A percentile compares a stretch with the other conserved stretches of the same genome.
phyloP scores from a whole-genome alignment of 2,113 vertebrate genomes.

The Colossoma macropomum region DNA sequence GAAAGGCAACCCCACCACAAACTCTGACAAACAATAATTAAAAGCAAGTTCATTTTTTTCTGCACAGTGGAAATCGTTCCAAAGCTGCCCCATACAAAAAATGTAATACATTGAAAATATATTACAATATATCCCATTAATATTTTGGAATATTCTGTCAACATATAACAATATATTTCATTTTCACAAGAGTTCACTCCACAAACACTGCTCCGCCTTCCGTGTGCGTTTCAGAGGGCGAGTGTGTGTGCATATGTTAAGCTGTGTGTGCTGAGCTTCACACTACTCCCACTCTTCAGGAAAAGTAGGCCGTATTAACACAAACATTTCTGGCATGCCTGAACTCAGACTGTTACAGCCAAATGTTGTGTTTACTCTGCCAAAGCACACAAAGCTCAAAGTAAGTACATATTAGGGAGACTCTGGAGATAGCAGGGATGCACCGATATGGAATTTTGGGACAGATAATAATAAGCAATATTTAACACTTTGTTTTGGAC shows the following conservation, averaged over 20 bases:
- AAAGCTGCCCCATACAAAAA: no score
- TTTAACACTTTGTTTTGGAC: not conserved
- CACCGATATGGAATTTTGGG: not conserved
- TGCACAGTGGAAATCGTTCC: not conserved
- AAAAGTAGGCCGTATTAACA: not conserved
- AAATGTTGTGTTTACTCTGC: not conserved
- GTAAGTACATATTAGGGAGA: not conserved
- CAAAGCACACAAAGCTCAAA: not conserved
- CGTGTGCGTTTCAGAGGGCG: not conserved
- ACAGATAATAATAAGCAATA: not conserved
- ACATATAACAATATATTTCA: not conserved
- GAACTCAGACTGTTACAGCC: not conserved
- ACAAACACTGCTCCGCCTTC: not conserved
- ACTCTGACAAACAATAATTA: not conserved
- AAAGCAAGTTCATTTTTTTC: not conserved
- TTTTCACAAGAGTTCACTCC: not conserved
- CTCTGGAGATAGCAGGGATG: not conserved
- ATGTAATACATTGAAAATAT: no score
- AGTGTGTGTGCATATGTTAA: not conserved
- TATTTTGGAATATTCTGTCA: not conserved
- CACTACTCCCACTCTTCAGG: not conserved
- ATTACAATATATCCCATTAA: not conserved
- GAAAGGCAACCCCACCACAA: not conserved
- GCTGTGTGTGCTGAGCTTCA: not conserved
- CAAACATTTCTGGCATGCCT: not conserved